Percentiles rank a stretch among this genome's conserved stretches.
Conservation (phyloP, 2,113 vertebrate species). For the Tupaia chinensis region DNA sequence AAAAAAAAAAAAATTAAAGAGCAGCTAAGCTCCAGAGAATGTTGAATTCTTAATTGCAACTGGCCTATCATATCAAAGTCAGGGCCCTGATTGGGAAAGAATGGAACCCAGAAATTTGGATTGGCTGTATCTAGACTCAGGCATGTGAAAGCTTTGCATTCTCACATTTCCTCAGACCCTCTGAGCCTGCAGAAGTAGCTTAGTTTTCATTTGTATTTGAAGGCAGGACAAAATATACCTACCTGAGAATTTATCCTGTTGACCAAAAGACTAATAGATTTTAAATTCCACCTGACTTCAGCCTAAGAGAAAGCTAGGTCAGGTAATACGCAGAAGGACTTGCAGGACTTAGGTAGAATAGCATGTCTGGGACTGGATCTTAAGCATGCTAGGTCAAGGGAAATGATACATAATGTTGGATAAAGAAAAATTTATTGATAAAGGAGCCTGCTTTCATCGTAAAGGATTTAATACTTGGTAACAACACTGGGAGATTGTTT, state of each 20-base stretch:
- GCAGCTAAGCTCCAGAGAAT: neutral
- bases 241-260: neutral
- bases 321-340: no score
- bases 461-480: neutral
- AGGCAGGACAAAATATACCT: neutral
- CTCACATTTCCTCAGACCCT: neutral
- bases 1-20: neutral
- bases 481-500: neutral
- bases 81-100: neutral
- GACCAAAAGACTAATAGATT: neutral
- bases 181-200: neutral
- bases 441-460: neutral
- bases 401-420: neutral
- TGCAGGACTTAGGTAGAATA: neutral
- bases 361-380: neutral
- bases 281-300: neutral
- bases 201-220: neutral
- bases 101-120: neutral
- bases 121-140: neutral
- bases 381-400: neutral
- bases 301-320: neutral
- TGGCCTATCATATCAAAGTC: neutral
- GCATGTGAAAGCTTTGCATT: neutral
- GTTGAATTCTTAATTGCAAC: neutral
- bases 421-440: neutral